Conservation (phyloP, 2,888 invertebrate species). For the Athripsodes cinereus region DNA sequence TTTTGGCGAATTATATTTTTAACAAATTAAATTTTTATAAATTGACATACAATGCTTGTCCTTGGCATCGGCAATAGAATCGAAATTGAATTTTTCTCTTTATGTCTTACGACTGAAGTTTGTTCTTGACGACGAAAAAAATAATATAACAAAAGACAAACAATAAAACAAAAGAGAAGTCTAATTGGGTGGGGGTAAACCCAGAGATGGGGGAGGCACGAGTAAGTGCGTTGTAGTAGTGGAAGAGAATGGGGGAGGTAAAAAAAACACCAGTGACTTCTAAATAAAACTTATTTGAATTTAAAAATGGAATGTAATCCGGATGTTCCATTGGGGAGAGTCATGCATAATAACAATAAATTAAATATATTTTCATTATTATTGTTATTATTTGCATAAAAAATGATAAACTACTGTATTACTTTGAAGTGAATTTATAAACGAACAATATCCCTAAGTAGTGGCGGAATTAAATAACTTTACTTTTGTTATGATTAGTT, state of each 20-base stretch:
- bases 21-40: neutral
- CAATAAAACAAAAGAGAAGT: conserved; percentile 15
- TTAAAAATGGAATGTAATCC: conserved; percentile 7
- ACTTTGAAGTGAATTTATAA: too few species aligned
- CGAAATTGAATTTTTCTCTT: conserved; percentile 21
- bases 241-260: neutral
- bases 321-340: neutral
- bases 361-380: too few species aligned
- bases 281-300: conserved; percentile 16
- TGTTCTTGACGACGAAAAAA: conserved; percentile 14
- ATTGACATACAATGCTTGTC: neutral
- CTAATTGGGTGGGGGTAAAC: conserved; percentile 10
- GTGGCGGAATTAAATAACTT: too few species aligned
- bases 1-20: neutral
- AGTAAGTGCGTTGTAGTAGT: neutral
- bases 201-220: neutral
- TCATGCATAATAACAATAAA: too few species aligned
- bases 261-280: conserved; percentile 10
- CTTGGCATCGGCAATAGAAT: conserved; percentile 17
- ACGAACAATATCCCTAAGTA: too few species aligned
- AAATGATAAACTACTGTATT: too few species aligned
- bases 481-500: too few species aligned
- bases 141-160: neutral
- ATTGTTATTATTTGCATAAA: too few species aligned
- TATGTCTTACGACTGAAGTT: conserved; percentile 11